These are phyloP conservation scores for Penaeus indicus DNA, from an alignment of 1,140 invertebrate genomes.

Conservation along the genomic window DNA sequence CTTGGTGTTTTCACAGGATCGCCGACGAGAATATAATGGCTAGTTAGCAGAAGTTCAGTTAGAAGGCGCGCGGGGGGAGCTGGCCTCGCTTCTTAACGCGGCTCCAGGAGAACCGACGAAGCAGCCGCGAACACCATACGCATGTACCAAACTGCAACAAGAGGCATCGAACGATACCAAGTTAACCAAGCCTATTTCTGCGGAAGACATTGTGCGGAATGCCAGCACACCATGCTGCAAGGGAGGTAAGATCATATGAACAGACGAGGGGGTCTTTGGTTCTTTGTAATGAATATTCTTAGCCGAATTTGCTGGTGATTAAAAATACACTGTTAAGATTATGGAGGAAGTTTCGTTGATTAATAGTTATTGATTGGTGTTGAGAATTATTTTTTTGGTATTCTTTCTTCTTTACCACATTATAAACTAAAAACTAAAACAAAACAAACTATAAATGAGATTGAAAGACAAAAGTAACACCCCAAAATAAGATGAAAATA, in stretches of 20 bases:
- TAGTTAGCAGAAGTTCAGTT: slow-evolving; percentile 73
- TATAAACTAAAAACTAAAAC: too few species aligned
- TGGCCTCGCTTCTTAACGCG: slow-evolving; percentile 64
- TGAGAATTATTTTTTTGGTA: too few species aligned
- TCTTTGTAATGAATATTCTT: slow-evolving; percentile 48
- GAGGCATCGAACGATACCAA: slow-evolving; percentile 87
- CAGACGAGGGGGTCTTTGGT: slow-evolving; percentile 38
- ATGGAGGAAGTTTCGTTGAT: too few species aligned
- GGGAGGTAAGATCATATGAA: slow-evolving; percentile 78
- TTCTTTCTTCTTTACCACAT: too few species aligned
- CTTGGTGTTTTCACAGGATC: slow-evolving; percentile 76
- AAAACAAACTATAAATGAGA: too few species aligned
- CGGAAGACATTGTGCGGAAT: slow-evolving; percentile 88
- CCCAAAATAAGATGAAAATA: too few species aligned
- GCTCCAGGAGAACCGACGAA: slow-evolving; percentile 93
- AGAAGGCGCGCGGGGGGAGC: slow-evolving; percentile 63
- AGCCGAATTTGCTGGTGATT: background rate
- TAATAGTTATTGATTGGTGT: too few species aligned
- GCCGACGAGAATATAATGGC: slow-evolving; percentile 82
- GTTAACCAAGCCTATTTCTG: slow-evolving; percentile 88
- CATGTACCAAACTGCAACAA: slow-evolving; percentile 92
- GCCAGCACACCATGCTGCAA: slow-evolving; percentile 90
- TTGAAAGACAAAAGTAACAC: too few species aligned
- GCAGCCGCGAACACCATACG: slow-evolving; percentile 89
- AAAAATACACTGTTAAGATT: too few species aligned